Conservation (phyloP, 1,140 invertebrate species). For the Drosophila pruinosa region DNA sequence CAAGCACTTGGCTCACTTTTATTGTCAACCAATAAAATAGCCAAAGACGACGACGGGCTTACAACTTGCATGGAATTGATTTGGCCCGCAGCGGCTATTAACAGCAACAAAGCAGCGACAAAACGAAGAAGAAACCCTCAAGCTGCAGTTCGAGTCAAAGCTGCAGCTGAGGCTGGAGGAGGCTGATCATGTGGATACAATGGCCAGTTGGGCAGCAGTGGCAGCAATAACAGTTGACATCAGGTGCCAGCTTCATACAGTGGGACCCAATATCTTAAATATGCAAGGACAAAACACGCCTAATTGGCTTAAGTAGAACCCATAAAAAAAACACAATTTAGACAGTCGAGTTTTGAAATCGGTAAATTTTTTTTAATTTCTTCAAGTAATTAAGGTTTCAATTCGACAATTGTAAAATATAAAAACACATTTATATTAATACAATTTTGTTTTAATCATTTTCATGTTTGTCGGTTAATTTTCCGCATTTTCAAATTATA, state of each 20-base stretch:
- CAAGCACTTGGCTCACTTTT: conserved; percentile 59
- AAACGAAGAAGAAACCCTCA: conserved; percentile 36
- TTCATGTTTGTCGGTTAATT: too few relatives aligned
- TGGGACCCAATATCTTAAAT: too few relatives aligned
- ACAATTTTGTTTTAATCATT: too few relatives aligned
- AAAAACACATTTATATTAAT: too few relatives aligned
- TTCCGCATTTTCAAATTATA: too few relatives aligned
- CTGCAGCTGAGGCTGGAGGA: neutral
- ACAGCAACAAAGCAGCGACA: conserved; percentile 62
- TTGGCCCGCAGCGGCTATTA: conserved; percentile 75
- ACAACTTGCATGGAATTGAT: conserved; percentile 71
- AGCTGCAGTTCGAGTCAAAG: conserved; percentile 27
- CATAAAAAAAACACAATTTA: too few relatives aligned
- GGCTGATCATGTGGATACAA: conserved; percentile 30
- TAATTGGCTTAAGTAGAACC: too few relatives aligned
- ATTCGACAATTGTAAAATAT: too few relatives aligned
- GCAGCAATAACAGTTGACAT: conserved; percentile 46
- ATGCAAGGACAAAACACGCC: too few relatives aligned
- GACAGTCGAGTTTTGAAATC: too few relatives aligned
- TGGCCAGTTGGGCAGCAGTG: neutral
- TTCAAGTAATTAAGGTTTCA: too few relatives aligned
- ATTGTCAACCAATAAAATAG: conserved; percentile 77
- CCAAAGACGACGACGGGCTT: conserved; percentile 50
- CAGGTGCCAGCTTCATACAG: conserved; percentile 56
- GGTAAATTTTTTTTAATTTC: too few relatives aligned